A percentile compares a stretch with the other conserved stretches of the same genome.
These are phyloP conservation scores for Hystrix cristata DNA, from an alignment of 2,113 vertebrate species.

Conservation along the genomic window DNA sequence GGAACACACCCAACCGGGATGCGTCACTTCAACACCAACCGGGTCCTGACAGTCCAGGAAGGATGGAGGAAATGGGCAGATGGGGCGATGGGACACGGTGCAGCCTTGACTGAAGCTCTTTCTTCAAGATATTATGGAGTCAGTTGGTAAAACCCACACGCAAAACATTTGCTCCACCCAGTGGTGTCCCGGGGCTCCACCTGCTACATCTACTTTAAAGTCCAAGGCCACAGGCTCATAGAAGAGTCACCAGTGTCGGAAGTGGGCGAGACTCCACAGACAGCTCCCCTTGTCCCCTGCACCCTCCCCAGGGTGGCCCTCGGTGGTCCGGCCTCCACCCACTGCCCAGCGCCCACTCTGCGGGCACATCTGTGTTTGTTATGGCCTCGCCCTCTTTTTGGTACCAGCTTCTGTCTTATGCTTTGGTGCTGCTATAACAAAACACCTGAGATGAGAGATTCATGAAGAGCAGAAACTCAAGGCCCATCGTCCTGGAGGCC, in stretches of 20 bases:
- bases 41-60: neutral
- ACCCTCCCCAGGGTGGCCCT: neutral
- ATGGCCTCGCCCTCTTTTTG: neutral
- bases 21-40: neutral
- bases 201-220: neutral
- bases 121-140: too few relatives aligned
- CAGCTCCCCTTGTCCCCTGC: neutral
- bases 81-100: rapidly evolving
- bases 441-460: neutral
- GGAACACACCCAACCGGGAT: neutral
- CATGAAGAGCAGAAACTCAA: neutral
- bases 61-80: neutral
- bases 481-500: neutral
- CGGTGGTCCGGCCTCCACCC: neutral
- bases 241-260: neutral
- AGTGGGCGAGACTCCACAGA: neutral
- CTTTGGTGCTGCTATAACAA: neutral
- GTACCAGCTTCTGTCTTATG: neutral
- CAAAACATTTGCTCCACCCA: neutral
- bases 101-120: too few relatives aligned
- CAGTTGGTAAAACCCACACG: neutral
- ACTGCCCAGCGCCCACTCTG: neutral
- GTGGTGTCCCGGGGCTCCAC: neutral
- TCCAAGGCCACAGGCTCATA: neutral
- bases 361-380: neutral